A percentile compares a stretch with the other conserved stretches of the same genome.
These are phyloP conservation scores for Clarias pachynema DNA, from an alignment of 2,797 vertebrate genomes.

Conservation along the genomic window DNA sequence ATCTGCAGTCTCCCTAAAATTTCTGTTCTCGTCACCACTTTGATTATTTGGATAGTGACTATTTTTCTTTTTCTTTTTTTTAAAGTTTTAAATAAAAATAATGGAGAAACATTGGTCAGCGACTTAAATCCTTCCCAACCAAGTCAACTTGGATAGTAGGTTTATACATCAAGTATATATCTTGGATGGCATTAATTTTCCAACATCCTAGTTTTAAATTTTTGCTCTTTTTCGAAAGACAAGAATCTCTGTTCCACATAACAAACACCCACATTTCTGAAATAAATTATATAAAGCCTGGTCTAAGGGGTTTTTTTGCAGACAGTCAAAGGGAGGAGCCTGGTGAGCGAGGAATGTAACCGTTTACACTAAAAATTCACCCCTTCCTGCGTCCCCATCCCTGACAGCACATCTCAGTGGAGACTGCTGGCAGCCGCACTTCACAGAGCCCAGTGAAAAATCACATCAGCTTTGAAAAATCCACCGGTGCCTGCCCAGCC, in stretches of 20 bases:
- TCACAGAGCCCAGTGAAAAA: conserved; percentile 59
- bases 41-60: not conserved
- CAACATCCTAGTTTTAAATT: not conserved
- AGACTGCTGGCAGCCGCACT: conserved; percentile 65
- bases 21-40: not conserved
- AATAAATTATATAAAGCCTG: conserved; percentile 58
- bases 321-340: conserved; percentile 35
- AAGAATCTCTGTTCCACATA: conserved; percentile 8
- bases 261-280: conserved; percentile 41
- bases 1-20: not conserved
- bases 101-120: not conserved
- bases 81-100: no score
- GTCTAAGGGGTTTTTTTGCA: conserved; percentile 53
- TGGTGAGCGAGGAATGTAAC: conserved; percentile 64
- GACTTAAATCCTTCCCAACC: not conserved
- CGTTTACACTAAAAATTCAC: conserved; percentile 64
- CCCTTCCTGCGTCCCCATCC: conserved; percentile 55
- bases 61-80: no score
- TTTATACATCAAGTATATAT: not conserved
- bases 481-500: conserved; percentile 45
- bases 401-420: conserved; percentile 57
- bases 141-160: not conserved
- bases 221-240: not conserved
- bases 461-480: conserved; percentile 61
- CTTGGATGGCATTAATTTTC: not conserved